Evolutionary conservation across 2,797 vertebrate genomes (phyloP), one percentile per base, ranked within the genome.

Genomic region (Vultur gryphus): DNA sequence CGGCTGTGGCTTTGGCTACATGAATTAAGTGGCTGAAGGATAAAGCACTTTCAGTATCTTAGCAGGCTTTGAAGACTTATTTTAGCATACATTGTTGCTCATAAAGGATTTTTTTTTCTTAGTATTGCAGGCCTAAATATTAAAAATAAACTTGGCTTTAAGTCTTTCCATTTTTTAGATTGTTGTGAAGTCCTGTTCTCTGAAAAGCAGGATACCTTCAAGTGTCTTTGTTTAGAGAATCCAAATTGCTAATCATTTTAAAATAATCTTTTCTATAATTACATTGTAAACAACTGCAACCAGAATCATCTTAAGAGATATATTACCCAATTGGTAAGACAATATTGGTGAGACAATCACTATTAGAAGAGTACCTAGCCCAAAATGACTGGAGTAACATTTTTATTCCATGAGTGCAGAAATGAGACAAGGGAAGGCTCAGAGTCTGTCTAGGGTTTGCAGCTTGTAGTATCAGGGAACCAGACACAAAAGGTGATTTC

Each of bases 171-270:
- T 16, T 58, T 77, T 89, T 43, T 8, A 54, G 18, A 23, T 23
- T 0, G 1, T 10, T n/a, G 2, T 31, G 28, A 87, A 52, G 25
- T 70, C 21, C 8, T 29, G 0, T 29, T 52, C 13, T 67, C 46
- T 76, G 29, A 76, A 78, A 87, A 84, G 16, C 2, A 25, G 7
- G 16, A 13, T 73, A 28, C 6, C 3, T 81, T 43, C 24, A 35
- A 37, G 14, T 6, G 2, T 29, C 16, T 58, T 72, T 52, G 10
- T 35, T 76, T 51, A 55, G 17, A 52, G 12, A 81, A 87, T 35
- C 17, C 3, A 58, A 76, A 66, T 23, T 49, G 4, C 11, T 37
- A 48, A 62, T 37, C 1, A 44, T n/a, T 69, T 58, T 14, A 13
- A 69, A 93, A 33, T 7, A 51, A 44, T 10, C 2, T 87, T 33